Conservation (phyloP, 2,888 invertebrate genomes). For the Diplolepis rosae region DNA sequence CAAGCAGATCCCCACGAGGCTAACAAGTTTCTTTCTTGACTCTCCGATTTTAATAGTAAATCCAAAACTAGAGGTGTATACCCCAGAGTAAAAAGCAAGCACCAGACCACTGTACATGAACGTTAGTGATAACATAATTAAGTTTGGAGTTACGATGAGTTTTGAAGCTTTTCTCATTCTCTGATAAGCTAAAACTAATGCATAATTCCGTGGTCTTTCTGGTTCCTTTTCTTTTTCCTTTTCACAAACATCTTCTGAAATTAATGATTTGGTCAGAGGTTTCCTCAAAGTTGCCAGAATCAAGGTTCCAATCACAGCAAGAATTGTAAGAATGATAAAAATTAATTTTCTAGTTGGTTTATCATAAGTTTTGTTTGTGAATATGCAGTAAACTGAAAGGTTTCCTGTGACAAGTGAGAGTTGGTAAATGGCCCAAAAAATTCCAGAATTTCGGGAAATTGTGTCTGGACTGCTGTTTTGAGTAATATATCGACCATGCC, state of each 20-base stretch:
- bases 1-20: slow-evolving; percentile 94
- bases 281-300: slow-evolving; percentile 80
- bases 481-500: slow-evolving; percentile 94
- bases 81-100: slow-evolving; percentile 96
- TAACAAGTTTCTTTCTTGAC: slow-evolving; percentile 89
- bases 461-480: slow-evolving; percentile 91
- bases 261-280: slow-evolving; percentile 69
- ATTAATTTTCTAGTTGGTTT: slow-evolving; percentile 85
- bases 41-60: slow-evolving; percentile 87
- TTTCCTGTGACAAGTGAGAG: slow-evolving; percentile 96
- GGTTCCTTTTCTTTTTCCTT: slow-evolving; percentile 74
- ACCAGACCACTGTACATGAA: slow-evolving; percentile 96
- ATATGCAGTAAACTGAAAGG: slow-evolving; percentile 93
- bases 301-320: slow-evolving; percentile 83
- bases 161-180: slow-evolving; percentile 85
- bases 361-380: slow-evolving; percentile 81
- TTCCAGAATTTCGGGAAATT: slow-evolving; percentile 94
- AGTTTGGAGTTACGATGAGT: slow-evolving; percentile 87
- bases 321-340: slow-evolving; percentile 85
- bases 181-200: slow-evolving; percentile 68
- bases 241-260: slow-evolving; percentile 71
- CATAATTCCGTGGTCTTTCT: slow-evolving; percentile 61
- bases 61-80: slow-evolving; percentile 94
- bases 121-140: slow-evolving; percentile 88
- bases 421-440: slow-evolving; percentile 98